These are phyloP conservation scores for Bradypodion pumilum DNA, from an alignment of 2,797 vertebrate species.

Conservation along the genomic window DNA sequence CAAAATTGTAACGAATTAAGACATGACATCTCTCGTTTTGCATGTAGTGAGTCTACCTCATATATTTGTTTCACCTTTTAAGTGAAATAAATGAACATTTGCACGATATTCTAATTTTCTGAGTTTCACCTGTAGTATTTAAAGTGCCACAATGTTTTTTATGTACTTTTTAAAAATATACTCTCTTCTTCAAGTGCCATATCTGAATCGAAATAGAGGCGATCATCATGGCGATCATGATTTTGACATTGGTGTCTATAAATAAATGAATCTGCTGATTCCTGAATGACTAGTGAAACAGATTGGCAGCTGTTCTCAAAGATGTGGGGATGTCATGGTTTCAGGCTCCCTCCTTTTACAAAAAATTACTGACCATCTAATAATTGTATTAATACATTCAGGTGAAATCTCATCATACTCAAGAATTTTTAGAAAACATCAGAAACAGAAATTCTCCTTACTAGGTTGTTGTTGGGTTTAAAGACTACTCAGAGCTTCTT, in stretches of 20 bases:
- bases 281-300: background rate
- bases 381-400: background rate
- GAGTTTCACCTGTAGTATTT: too few relatives aligned
- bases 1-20: too few relatives aligned
- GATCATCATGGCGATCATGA: too few relatives aligned
- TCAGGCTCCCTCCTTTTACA: background rate
- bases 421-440: background rate
- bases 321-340: background rate
- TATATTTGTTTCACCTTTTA: too few relatives aligned
- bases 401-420: background rate
- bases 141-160: too few relatives aligned
- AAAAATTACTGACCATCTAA: background rate
- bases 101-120: too few relatives aligned
- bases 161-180: too few relatives aligned
- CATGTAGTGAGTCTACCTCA: too few relatives aligned
- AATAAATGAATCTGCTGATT: background rate
- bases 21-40: too few relatives aligned
- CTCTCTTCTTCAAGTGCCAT: too few relatives aligned
- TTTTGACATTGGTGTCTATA: background rate
- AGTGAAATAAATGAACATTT: too few relatives aligned
- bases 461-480: background rate
- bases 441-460: background rate
- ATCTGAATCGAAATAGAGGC: too few relatives aligned
- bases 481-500: background rate
- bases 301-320: background rate